Base-by-base conservation (phyloP, 1,140 invertebrate genomes). In the Hycleus phaleratus region DNA sequence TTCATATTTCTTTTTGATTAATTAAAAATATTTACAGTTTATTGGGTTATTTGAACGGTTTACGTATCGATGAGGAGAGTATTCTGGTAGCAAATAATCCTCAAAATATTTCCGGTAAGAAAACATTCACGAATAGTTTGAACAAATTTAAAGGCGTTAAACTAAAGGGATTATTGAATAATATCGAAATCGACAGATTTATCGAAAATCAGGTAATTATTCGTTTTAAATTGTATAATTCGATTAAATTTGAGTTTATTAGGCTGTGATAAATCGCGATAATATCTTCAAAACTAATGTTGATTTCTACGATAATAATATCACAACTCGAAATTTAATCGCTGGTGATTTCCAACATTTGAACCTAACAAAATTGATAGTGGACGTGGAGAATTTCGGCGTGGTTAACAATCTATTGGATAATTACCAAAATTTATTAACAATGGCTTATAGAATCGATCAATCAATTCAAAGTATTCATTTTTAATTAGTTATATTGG, bases 161-260 rank as follows among this genome's bases (percentile, higher is more conserved):
- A 59, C n/a, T 64, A 24, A 69, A 63, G 39, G 66, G 64, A 4
- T 18, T 38, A n/a, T 49, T 72, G 12, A 73, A 73, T 58, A 64
- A 52, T 7, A 59, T 68, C n/a, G 44, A 69, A 32, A 45, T 71
- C 4, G 39, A 47, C 8, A 49, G 68, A 9, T 55, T 72, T 7
- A 44, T 69, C 5, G 32, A 66, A 8, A 62, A 66, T 56, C 67
- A 68, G 48, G 68, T 68, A 60, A 48, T 53, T 18, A 54, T 40
- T 46, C 1, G 9, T 26, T 39, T 53, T 38, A 26, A 12, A 25
- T 9, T 38, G 45, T 25, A 26, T 32, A 32, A 26, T 38, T 45
- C 5, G 8, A 10, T 11, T 38, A 32, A 53, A 12, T 40, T 11
- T 25, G n/a, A 60, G 45, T 26, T 10, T 68, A 65, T 45, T 43